Evolutionary conservation across 2,797 vertebrate genomes (phyloP).

Genomic region (Poeciliopsis presidionis): DNA sequence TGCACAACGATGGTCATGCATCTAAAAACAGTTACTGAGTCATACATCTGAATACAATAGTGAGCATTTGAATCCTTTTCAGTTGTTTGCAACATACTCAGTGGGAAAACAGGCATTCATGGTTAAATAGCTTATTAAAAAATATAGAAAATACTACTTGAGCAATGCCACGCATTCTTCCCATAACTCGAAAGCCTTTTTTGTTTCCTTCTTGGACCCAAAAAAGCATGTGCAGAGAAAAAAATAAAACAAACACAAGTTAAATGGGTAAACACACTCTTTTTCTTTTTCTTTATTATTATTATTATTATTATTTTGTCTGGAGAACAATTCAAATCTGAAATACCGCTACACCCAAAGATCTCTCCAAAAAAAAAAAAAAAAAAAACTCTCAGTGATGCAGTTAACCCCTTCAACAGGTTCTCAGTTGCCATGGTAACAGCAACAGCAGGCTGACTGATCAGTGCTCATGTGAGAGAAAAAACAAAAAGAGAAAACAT

Average conservation of each 20-base stretch:
- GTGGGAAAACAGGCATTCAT: conserved; percentile 19
- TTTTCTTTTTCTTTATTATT: background rate
- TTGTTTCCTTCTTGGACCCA: background rate
- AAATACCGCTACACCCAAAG: conserved; percentile 54
- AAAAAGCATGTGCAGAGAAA: conserved; percentile 19
- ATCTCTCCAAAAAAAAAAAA: conserved; percentile 17
- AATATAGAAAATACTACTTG: background rate
- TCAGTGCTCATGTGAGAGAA: conserved; percentile 47
- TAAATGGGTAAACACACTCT: conserved; percentile 1
- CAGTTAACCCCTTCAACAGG: conserved; percentile 74
- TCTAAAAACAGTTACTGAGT: conserved; percentile 26
- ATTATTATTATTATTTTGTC: background rate
- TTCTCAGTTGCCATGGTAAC: conserved; percentile 79
- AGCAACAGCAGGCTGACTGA: conserved; percentile 56
- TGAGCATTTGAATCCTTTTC: conserved; percentile 26
- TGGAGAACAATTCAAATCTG: conserved; percentile 32
- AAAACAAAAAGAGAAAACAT: conserved; percentile 54
- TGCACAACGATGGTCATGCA: conserved; percentile 31
- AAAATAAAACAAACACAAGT: conserved; percentile 1
- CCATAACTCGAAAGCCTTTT: background rate
- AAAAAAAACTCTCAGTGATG: conserved; percentile 42
- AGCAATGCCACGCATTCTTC: conserved; percentile 23
- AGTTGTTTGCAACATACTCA: conserved; percentile 21
- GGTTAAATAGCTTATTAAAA: background rate
- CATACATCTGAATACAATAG: conserved; percentile 34